Evolutionary conservation across 2,888 invertebrate genomes (phyloP), one percentile per base, ranked within the genome.

Genomic region (Campoletis raptor): DNA sequence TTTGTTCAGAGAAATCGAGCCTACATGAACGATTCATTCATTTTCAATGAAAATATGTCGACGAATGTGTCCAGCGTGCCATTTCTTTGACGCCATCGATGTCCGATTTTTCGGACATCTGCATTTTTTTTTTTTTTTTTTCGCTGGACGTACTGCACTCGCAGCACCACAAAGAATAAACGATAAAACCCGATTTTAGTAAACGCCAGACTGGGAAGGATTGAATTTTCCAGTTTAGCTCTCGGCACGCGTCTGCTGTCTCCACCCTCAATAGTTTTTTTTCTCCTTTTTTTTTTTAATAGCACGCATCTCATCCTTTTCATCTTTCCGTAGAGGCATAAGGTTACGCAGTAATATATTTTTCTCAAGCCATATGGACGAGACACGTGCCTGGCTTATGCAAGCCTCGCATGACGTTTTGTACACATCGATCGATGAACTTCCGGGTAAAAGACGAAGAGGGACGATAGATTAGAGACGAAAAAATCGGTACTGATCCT

Each of bases 391-490:
- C 64, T 54, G 61, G 85, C 74, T 86, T 86, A 78, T 64, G 86
- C 83, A 69, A 84, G 72, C 67, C 74, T 37, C 36, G 18, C 30
- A 61, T 77, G 81, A 76, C 85, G 81, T 82, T 81, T 45, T 48
- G 30, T 21, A 54, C 24, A 70, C 70, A 70, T 84, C 85, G 79
- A 77, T 67, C 67, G 64, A 48, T 30, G 87, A 85, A 91, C 92
- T 92, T 92, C 90, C 92, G 91, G 90, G 89, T 82, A 81, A 21
- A 30, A 36, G 45, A 52, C 24, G 21, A 30, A 61, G 66, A 74
- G n/a, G 67, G 69, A 37, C 52, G 61, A 52, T 36, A 82, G 72
- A 76, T 74, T 70, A 57, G 37, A 86, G 40, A 72, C 64, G 81
- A 80, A 81, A 77, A 64, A 66, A 80, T 83, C 80, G 64, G 76